phyloP scores from a whole-genome alignment of 1,140 invertebrate species.

The Watersipora subatra region DNA sequence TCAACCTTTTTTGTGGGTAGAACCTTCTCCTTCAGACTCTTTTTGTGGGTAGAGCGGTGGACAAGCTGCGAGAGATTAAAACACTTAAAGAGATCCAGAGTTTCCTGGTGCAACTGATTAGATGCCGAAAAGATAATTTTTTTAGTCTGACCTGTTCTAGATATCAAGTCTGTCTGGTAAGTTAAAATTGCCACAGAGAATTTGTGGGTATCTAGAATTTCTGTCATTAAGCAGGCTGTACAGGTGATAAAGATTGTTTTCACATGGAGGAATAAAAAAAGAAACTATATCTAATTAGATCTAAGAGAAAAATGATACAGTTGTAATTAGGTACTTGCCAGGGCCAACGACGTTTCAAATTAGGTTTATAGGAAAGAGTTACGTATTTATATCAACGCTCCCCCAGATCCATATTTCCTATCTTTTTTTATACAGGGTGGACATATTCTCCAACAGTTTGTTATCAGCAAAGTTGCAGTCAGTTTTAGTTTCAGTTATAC shows the following conservation, averaged over 20 bases:
- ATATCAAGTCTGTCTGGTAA: not conserved
- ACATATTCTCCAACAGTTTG: not conserved
- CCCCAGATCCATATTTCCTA: not conserved
- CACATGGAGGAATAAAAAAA: not conserved
- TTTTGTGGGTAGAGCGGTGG: not conserved
- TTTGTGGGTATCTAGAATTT: not conserved
- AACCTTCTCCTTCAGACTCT: not conserved
- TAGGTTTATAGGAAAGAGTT: not conserved
- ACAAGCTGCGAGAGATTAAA: not conserved
- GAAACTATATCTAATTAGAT: not conserved
- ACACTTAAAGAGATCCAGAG: not conserved
- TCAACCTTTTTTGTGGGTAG: not conserved
- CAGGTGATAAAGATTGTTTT: not conserved
- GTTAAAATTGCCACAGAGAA: not conserved
- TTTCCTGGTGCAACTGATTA: not conserved
- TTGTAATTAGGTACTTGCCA: not conserved
- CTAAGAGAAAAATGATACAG: not conserved
- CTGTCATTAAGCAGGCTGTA: not conserved
- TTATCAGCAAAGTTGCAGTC: not conserved
- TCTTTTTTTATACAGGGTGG: not conserved
- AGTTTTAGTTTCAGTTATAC: too few relatives aligned
- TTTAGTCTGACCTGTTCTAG: not conserved
- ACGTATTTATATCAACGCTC: not conserved
- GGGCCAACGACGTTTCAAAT: not conserved
- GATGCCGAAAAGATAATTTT: not conserved